phyloP scores from a whole-genome alignment of 1,140 invertebrate genomes.

The Manduca sexta region DNA sequence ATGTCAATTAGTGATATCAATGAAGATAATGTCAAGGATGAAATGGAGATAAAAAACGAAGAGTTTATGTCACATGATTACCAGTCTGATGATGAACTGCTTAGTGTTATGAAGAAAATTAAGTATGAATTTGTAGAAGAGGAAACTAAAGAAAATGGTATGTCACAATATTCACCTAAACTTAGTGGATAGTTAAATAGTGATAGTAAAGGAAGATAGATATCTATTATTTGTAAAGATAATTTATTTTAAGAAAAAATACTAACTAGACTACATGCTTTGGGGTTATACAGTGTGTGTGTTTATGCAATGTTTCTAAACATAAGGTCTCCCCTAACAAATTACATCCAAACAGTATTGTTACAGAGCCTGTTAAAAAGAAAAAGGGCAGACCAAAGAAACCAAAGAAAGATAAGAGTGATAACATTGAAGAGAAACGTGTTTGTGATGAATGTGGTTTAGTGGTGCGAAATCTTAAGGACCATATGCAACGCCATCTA shows the following conservation, averaged over 20 bases:
- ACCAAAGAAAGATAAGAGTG: constrained; percentile 13
- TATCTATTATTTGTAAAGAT: too few relatives aligned
- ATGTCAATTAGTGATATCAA: not conserved
- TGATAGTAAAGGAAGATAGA: too few relatives aligned
- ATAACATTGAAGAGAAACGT: constrained; percentile 2
- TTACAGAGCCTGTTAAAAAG: not conserved
- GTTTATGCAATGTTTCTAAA: too few relatives aligned
- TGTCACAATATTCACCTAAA: constrained; percentile 7
- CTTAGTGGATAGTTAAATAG: too few relatives aligned
- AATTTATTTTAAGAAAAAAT: too few relatives aligned
- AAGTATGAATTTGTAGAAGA: constrained; percentile 36
- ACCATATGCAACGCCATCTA: constrained; percentile 30
- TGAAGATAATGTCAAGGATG: not conserved
- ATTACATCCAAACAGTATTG: not conserved
- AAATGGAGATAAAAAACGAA: not conserved
- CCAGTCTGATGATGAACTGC: constrained; percentile 42
- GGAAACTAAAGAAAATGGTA: constrained; percentile 38
- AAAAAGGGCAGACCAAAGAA: constrained; percentile 9
- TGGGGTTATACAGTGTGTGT: too few relatives aligned
- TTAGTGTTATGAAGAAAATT: constrained; percentile 49
- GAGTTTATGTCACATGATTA: not conserved
- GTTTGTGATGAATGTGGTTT: constrained; percentile 58
- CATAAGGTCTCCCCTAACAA: too few relatives aligned
- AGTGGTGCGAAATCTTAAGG: constrained; percentile 37
- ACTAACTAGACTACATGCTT: too few relatives aligned